Conservation (phyloP, 2,113 vertebrate genomes). For the Amblyornis subalaris region DNA sequence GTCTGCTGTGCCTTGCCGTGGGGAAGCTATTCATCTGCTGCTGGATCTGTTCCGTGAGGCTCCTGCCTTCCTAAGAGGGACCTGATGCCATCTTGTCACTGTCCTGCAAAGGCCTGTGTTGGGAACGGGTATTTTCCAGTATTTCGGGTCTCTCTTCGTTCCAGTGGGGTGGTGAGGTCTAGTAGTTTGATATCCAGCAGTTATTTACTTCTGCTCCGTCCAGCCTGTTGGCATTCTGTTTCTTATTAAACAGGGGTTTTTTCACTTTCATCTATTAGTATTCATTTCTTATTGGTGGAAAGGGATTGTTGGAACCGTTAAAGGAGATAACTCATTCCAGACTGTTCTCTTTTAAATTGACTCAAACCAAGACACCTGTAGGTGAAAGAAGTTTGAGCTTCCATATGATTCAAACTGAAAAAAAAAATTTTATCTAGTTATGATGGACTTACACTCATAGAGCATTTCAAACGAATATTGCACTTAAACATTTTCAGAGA, state of each 20-base stretch:
- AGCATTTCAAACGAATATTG: neutral
- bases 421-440: neutral
- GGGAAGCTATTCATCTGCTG: neutral
- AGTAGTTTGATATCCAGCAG: neutral
- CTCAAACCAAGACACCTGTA: neutral
- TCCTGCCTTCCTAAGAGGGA: neutral
- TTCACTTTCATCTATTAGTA: neutral
- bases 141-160: neutral
- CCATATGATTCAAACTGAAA: neutral
- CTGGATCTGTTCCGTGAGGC: neutral
- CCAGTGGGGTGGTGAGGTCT: neutral
- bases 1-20: neutral
- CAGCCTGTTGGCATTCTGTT: neutral
- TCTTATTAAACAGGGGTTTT: neutral
- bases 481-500: neutral
- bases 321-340: neutral
- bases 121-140: neutral
- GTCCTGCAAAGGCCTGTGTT: rapidly evolving
- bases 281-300: neutral
- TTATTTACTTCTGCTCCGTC: rapidly evolving
- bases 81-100: neutral
- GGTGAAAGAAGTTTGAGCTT: neutral
- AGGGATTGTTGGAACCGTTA: neutral
- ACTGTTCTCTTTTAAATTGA: neutral
- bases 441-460: neutral